These are phyloP conservation scores for Tromatobia lineatoria DNA, from an alignment of 2,888 invertebrate species.

Conservation along the genomic window DNA sequence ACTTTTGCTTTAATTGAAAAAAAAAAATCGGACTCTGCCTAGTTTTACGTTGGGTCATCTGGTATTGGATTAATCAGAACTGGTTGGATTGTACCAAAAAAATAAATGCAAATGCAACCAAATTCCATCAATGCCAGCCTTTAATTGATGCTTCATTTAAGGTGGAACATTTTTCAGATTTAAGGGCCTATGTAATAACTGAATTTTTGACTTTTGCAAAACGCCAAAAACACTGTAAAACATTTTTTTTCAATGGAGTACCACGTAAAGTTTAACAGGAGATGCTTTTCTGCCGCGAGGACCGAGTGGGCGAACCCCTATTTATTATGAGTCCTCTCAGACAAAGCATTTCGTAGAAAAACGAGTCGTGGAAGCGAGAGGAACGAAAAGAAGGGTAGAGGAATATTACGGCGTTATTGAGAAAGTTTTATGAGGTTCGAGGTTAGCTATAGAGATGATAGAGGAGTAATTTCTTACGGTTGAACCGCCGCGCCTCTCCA, in stretches of 20 bases:
- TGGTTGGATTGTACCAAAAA: no score
- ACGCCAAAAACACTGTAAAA: background rate
- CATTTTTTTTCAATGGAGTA: background rate
- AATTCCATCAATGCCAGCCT: no score
- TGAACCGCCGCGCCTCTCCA: background rate
- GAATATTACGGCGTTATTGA: slow-evolving; percentile 8
- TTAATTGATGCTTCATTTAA: no score
- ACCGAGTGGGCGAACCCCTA: background rate
- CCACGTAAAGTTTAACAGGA: background rate
- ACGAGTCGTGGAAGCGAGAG: background rate
- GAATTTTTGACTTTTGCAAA: no score
- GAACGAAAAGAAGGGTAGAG: background rate
- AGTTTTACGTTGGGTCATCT: no score
- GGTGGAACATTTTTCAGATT: no score
- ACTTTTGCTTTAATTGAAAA: background rate
- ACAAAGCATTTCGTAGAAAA: slow-evolving; percentile 1
- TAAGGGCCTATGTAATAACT: no score
- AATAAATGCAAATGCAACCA: no score
- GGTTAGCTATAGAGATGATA: slow-evolving; percentile 26
- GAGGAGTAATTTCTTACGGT: slow-evolving; percentile 5
- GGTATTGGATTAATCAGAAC: no score
- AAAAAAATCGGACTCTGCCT: background rate
- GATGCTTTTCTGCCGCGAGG: background rate
- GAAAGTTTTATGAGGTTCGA: slow-evolving; percentile 44
- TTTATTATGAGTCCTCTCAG: slow-evolving; percentile 21